Percentiles rank a stretch among this genome's conserved stretches.
Conservation (phyloP, 2,113 vertebrate species). For the Corythornis madagascariensis region DNA sequence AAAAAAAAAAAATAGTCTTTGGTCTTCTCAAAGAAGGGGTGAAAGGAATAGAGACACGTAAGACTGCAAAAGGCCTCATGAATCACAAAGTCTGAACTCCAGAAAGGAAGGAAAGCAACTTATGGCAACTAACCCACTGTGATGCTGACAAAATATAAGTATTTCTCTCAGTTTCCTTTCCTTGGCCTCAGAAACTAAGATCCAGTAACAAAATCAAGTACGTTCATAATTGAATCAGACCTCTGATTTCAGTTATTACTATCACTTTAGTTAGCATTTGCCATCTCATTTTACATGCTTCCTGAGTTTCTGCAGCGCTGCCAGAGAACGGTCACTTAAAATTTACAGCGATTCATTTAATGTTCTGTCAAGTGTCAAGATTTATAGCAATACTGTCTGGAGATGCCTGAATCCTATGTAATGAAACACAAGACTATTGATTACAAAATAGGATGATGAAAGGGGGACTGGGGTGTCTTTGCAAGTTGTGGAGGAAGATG, state of each 20-base stretch:
- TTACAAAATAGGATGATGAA: slow-evolving; percentile 41
- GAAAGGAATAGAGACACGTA: not conserved
- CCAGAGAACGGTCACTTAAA: slow-evolving; percentile 44
- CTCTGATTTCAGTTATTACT: slow-evolving; percentile 12
- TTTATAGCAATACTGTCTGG: slow-evolving; percentile 24
- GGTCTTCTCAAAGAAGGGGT: not conserved
- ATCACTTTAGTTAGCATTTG: not conserved
- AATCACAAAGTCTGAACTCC: not conserved
- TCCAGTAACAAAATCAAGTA: not conserved
- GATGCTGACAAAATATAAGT: not conserved
- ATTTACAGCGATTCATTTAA: slow-evolving; percentile 68
- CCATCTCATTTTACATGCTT: not conserved
- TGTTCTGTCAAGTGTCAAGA: slow-evolving; percentile 35
- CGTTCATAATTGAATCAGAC: slow-evolving; percentile 1
- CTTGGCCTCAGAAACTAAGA: not conserved
- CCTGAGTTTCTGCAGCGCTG: not conserved
- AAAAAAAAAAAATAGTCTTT: not conserved
- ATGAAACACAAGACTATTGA: slow-evolving; percentile 45
- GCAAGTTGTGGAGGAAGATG: slow-evolving; percentile 20
- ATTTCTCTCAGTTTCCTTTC: not conserved
- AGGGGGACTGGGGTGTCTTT: not conserved
- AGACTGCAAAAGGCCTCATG: not conserved
- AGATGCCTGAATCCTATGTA: slow-evolving; percentile 35
- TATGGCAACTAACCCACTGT: not conserved
- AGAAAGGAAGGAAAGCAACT: not conserved